Percentiles rank a stretch among this genome's conserved stretches.
These are phyloP conservation scores for Clarias fuscus DNA, from an alignment of 2,797 vertebrate genomes.

Conservation along the genomic window DNA sequence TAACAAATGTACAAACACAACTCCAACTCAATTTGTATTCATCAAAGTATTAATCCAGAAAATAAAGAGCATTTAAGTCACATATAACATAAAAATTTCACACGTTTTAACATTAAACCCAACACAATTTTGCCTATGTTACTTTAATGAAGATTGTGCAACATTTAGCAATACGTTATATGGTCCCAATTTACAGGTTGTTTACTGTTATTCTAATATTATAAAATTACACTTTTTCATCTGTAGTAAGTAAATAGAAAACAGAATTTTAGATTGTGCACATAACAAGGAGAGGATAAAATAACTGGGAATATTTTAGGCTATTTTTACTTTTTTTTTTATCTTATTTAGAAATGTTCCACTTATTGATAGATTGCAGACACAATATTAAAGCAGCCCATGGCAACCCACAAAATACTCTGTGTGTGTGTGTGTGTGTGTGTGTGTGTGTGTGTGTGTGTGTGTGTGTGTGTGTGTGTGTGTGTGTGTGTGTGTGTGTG, in stretches of 20 bases:
- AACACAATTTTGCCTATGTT: neutral
- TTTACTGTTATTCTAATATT: constrained; percentile 39
- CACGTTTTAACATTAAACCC: neutral
- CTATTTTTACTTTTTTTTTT: constrained; percentile 24
- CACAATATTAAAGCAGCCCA: constrained; percentile 21
- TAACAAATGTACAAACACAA: neutral
- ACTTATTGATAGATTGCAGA: constrained; percentile 15
- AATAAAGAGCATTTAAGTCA: neutral
- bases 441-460: neutral
- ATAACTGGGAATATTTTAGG: constrained; percentile 23
- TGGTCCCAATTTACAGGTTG: constrained; percentile 28
- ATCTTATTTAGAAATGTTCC: constrained; percentile 14
- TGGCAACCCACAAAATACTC: neutral
- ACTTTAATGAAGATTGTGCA: constrained; percentile 31
- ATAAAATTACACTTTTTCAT: constrained; percentile 30
- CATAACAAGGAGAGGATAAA: neutral
- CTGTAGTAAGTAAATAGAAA: constrained; percentile 32
- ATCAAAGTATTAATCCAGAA: neutral
- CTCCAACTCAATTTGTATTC: neutral
- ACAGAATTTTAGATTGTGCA: constrained; percentile 29
- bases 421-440: neutral
- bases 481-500: too few relatives aligned
- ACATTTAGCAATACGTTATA: constrained; percentile 25
- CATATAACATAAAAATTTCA: neutral
- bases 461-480: too few relatives aligned